These are phyloP conservation scores for Hyperoplus lanceolatus DNA, from an alignment of 2,797 vertebrate species.

Conservation along the genomic window DNA sequence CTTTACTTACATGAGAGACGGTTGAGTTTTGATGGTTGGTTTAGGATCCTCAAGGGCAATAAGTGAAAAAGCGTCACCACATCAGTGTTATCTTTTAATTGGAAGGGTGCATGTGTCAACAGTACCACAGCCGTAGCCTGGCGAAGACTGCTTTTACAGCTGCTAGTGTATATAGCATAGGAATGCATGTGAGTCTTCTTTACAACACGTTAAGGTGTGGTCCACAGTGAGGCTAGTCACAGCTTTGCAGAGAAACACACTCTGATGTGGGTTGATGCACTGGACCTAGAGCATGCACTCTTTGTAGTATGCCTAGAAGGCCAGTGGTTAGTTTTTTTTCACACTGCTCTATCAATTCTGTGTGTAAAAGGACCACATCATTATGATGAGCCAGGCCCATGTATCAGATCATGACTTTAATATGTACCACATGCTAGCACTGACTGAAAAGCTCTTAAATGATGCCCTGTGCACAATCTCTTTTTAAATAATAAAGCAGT, in stretches of 20 bases:
- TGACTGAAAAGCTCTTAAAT: slow-evolving; percentile 23
- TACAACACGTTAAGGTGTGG: slow-evolving; percentile 39
- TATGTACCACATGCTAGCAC: slow-evolving; percentile 9
- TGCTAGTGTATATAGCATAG: slow-evolving; percentile 19
- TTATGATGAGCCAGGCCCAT: slow-evolving; percentile 14
- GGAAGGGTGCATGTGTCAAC: slow-evolving; percentile 9
- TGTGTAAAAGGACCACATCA: slow-evolving; percentile 42
- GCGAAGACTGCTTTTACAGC: slow-evolving; percentile 39
- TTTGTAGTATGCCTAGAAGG: neutral
- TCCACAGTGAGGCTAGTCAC: slow-evolving; percentile 5
- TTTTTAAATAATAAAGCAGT: slow-evolving; percentile 11
- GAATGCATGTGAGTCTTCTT: slow-evolving; percentile 23
- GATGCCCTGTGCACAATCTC: slow-evolving; percentile 20
- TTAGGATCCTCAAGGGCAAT: neutral
- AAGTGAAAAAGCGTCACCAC: neutral
- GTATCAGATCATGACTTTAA: slow-evolving; percentile 36
- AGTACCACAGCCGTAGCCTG: neutral
- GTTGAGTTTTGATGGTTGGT: neutral
- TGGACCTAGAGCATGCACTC: slow-evolving; percentile 1
- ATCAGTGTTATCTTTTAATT: slow-evolving; percentile 17
- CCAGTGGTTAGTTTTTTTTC: slow-evolving; percentile 26
- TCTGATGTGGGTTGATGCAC: neutral
- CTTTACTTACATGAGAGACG: slow-evolving; percentile 4
- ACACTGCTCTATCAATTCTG: slow-evolving; percentile 4
- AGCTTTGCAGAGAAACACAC: slow-evolving; percentile 13